These are phyloP conservation scores for Diabrotica virgifera DNA, from an alignment of 1,140 invertebrate species.

Conservation along the genomic window DNA sequence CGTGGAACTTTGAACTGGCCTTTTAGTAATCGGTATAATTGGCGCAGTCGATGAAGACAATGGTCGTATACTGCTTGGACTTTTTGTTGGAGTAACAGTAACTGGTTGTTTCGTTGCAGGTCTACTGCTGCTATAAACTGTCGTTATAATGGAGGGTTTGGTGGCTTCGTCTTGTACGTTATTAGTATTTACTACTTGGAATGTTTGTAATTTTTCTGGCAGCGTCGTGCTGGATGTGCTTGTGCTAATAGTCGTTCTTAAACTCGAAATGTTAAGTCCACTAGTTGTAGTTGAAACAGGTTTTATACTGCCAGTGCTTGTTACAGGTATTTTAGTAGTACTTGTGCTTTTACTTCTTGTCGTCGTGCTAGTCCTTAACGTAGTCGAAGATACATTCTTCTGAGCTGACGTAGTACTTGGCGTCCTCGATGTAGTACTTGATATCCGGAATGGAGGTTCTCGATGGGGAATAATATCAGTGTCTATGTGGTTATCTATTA, in stretches of 20 bases:
- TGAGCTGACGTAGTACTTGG: not conserved
- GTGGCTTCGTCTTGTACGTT: conserved; percentile 28
- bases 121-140: no score
- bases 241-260: not conserved
- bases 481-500: conserved; percentile 53
- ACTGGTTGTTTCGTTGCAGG: no score
- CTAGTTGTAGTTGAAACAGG: not conserved
- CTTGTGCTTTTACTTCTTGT: not conserved
- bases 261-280: not conserved
- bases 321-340: not conserved
- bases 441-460: conserved; percentile 45
- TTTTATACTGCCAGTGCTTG: not conserved
- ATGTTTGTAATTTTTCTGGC: conserved; percentile 51
- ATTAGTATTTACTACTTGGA: conserved; percentile 51
- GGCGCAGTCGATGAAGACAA: no score
- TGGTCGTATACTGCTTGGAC: no score
- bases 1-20: no score
- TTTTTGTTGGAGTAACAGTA: no score
- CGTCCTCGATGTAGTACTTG: conserved; percentile 37
- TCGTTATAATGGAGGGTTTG: no score
- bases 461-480: conserved; percentile 51
- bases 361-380: not conserved
- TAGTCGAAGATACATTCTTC: not conserved
- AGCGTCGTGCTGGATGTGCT: conserved; percentile 6
- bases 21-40: no score